A percentile compares a stretch with the other conserved stretches of the same genome.
Evolutionary conservation across 1,140 invertebrate genomes (phyloP).

Genomic region (Gryllus bimaculatus): DNA sequence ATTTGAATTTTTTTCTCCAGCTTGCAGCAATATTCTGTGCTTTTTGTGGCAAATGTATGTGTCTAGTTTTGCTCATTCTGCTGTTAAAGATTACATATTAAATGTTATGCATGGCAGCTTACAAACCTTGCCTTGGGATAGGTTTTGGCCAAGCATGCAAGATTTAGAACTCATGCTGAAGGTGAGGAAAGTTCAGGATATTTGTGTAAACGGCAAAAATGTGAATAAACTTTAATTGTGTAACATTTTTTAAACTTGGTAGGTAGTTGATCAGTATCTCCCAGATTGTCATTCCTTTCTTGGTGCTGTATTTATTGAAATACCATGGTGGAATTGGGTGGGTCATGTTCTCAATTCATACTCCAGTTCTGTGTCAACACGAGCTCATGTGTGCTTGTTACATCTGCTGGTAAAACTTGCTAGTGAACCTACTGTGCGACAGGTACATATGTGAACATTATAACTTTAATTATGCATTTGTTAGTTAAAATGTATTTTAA

Average conservation of each 20-base stretch:
- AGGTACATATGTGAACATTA: constrained; percentile 32
- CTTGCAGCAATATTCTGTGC: constrained; percentile 48
- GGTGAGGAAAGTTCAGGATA: constrained; percentile 33
- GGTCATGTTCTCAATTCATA: constrained; percentile 21
- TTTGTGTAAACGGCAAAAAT: background rate
- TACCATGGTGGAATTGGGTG: constrained; percentile 46
- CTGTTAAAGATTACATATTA: constrained; percentile 57
- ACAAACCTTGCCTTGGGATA: constrained; percentile 58
- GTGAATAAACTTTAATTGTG: background rate
- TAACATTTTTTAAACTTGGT: background rate
- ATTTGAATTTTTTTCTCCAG: constrained; percentile 27
- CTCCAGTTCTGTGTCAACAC: constrained; percentile 30
- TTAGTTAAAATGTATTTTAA: background rate
- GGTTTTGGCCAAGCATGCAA: constrained; percentile 53
- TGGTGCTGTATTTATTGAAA: constrained; percentile 54
- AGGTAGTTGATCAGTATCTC: constrained; percentile 53
- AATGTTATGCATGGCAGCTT: constrained; percentile 57
- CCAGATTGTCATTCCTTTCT: constrained; percentile 62
- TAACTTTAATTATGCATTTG: background rate
- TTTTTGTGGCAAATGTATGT: constrained; percentile 67
- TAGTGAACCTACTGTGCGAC: constrained; percentile 59
- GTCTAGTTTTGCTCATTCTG: constrained; percentile 51
- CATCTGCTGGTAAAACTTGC: constrained; percentile 57
- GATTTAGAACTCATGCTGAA: constrained; percentile 64
- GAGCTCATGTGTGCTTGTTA: constrained; percentile 47